phyloP scores from a whole-genome alignment of 2,888 invertebrate species.

The Melanostoma mellinum region DNA sequence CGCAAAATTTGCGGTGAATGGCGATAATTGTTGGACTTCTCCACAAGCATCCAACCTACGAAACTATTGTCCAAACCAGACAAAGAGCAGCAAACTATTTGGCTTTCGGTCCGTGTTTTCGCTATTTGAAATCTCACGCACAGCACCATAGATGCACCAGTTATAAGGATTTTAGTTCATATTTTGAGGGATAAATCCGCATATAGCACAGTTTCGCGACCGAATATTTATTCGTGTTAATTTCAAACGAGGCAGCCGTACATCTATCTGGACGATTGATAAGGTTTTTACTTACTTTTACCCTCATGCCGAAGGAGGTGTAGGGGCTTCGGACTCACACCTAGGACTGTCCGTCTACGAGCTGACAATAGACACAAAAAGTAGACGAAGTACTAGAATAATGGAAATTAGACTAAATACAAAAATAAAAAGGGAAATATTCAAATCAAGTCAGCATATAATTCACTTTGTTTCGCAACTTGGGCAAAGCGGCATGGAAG shows the following conservation, averaged over 20 bases:
- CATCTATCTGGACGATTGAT: no score
- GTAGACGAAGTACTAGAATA: no score
- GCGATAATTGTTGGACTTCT: constrained; percentile 58
- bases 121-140: neutral
- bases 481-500: no score
- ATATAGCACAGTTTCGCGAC: constrained; percentile 20
- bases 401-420: no score
- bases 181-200: constrained; percentile 14
- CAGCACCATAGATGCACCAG: neutral
- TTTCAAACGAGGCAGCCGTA: no score
- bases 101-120: neutral
- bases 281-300: constrained; percentile 46
- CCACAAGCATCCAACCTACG: constrained; percentile 26
- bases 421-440: no score
- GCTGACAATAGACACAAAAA: no score
- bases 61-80: neutral
- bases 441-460: no score
- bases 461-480: no score
- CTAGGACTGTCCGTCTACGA: no score
- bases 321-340: no score
- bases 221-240: constrained; percentile 43
- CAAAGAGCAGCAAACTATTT: no score
- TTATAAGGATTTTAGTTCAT: constrained; percentile 12
- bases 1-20: constrained; percentile 57
- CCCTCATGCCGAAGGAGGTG: constrained; percentile 68